phyloP scores from a whole-genome alignment of 2,888 invertebrate genomes.

The Junonia oenone region DNA sequence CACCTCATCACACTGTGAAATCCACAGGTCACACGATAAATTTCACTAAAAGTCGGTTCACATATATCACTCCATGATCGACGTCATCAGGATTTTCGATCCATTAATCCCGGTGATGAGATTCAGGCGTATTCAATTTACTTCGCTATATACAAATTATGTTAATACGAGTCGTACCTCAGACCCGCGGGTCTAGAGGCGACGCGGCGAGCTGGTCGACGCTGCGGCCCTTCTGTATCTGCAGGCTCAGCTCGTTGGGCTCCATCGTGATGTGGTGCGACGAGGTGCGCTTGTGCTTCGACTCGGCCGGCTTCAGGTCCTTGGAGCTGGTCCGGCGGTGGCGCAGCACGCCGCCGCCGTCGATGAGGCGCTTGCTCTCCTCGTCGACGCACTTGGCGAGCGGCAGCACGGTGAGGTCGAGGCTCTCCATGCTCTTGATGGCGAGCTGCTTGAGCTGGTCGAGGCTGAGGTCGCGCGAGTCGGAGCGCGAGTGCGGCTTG shows the following conservation, averaged over 20 bases:
- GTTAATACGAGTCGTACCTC: constrained; percentile 23
- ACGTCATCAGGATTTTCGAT: constrained; percentile 5
- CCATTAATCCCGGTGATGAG: constrained; percentile 25
- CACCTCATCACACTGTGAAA: constrained; percentile 18
- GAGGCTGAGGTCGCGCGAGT: constrained; percentile 71
- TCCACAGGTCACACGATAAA: constrained; percentile 20
- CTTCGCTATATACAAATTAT: constrained; percentile 15
- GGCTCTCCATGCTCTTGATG: constrained; percentile 68
- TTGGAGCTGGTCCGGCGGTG: constrained; percentile 82
- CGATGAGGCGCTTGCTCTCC: constrained; percentile 69
- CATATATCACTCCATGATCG: constrained; percentile 12
- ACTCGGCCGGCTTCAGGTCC: constrained; percentile 62
- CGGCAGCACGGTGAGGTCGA: constrained; percentile 62
- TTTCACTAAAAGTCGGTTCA: constrained; percentile 28
- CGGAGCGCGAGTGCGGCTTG: constrained; percentile 71
- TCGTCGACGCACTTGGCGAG: constrained; percentile 60
- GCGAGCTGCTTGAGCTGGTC: constrained; percentile 69
- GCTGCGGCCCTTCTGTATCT: constrained; percentile 65
- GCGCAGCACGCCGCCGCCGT: constrained; percentile 64
- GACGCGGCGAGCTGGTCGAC: constrained; percentile 57
- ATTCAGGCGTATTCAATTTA: constrained; percentile 29
- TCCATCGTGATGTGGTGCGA: constrained; percentile 72
- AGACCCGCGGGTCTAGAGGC: constrained; percentile 51
- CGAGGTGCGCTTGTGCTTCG: constrained; percentile 67
- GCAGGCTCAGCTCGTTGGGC: constrained; percentile 54